These are phyloP conservation scores for Lithobates sylvaticus DNA, from an alignment of 2,797 vertebrate genomes.

Conservation along the genomic window DNA sequence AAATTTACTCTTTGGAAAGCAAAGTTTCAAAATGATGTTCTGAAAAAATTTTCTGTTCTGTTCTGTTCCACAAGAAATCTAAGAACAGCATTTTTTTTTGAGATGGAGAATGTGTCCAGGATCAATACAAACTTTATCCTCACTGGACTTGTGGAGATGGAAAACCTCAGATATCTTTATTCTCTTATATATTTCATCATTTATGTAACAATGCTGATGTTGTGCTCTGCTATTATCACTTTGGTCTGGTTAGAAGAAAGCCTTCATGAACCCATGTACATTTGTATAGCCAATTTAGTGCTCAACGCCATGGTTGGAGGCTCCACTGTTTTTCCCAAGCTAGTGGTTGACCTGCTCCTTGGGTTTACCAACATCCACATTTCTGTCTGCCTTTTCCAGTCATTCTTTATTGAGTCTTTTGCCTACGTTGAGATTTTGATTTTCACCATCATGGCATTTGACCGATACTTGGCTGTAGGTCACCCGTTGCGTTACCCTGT, in stretches of 20 bases:
- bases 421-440: background rate
- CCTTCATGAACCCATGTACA: background rate
- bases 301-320: conserved; percentile 22
- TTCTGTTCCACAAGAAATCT: too few relatives aligned
- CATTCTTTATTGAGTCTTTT: background rate
- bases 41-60: too few relatives aligned
- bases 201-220: background rate
- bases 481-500: conserved; percentile 14
- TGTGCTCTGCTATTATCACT: background rate
- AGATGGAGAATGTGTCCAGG: background rate
- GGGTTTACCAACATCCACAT: background rate
- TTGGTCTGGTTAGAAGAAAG: background rate
- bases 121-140: background rate
- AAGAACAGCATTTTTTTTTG: too few relatives aligned
- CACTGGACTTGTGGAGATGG: background rate
- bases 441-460: conserved; percentile 35
- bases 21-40: too few relatives aligned
- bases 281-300: background rate
- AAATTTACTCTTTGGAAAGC: too few relatives aligned
- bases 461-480: conserved; percentile 26
- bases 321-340: conserved; percentile 1
- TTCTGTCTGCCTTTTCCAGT: background rate
- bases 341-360: background rate
- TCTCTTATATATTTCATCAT: background rate
- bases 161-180: background rate